A percentile compares a stretch with the other conserved stretches of the same genome.
These are phyloP conservation scores for Perodicticus potto DNA, from an alignment of 2,797 vertebrate genomes.

Conservation along the genomic window DNA sequence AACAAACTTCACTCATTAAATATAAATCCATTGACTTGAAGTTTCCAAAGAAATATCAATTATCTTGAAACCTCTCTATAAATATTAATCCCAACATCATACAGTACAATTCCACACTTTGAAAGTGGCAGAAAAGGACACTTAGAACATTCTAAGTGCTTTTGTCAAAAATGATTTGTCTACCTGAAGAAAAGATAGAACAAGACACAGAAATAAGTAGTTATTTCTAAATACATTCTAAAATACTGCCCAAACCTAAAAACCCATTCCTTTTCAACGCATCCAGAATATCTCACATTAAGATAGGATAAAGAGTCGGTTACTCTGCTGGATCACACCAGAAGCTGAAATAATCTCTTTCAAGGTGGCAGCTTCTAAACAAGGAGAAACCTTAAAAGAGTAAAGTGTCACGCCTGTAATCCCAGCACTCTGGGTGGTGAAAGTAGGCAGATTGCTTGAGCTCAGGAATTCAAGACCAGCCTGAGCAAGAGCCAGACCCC, in stretches of 20 bases:
- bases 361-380: neutral
- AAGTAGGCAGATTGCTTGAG: too few species aligned
- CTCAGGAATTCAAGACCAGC: too few species aligned
- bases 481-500: too few species aligned
- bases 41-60: neutral
- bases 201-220: neutral
- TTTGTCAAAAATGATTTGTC: neutral
- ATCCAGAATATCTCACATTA: neutral
- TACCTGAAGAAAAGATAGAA: neutral
- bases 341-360: neutral
- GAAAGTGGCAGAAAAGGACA: neutral
- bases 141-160: neutral
- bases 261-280: neutral
- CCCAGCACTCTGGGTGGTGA: too few species aligned
- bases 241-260: neutral
- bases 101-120: neutral
- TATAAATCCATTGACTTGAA: neutral
- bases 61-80: constrained; percentile 13
- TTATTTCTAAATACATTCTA: neutral
- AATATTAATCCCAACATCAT: constrained; percentile 24
- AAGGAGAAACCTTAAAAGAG: neutral
- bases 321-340: neutral
- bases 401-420: too few species aligned
- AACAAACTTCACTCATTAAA: neutral
- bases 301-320: neutral